Percentiles rank a stretch among this genome's conserved stretches.
phyloP scores from a whole-genome alignment of 2,888 invertebrate species.

The Acrobasis consociella region DNA sequence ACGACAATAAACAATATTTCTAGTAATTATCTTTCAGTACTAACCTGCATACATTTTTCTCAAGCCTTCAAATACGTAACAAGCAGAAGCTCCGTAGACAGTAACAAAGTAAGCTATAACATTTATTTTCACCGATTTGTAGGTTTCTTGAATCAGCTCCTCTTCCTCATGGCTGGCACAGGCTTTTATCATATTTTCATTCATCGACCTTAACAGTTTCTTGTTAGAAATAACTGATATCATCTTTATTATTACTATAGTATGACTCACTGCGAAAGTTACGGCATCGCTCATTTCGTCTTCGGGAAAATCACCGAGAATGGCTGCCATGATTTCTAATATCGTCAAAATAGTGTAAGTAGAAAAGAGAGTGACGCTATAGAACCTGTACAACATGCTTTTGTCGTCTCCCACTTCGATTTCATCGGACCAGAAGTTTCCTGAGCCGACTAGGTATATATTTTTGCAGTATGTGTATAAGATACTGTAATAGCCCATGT shows the following conservation, averaged over 20 bases:
- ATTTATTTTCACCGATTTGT: constrained; percentile 63
- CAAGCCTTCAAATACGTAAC: constrained; percentile 64
- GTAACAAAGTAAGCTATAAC: constrained; percentile 50
- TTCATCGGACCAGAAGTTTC: constrained; percentile 69
- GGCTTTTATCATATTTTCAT: constrained; percentile 54
- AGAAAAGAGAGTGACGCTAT: constrained; percentile 46
- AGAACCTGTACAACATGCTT: constrained; percentile 52
- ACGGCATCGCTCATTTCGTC: constrained; percentile 67
- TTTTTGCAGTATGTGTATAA: constrained; percentile 54
- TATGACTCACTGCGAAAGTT: constrained; percentile 67
- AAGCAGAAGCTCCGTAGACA: constrained; percentile 57
- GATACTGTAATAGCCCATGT: constrained; percentile 64
- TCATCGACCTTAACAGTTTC: constrained; percentile 52
- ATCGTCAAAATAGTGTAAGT: constrained; percentile 60
- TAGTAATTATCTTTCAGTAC: neutral
- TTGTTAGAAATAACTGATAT: constrained; percentile 57
- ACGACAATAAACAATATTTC: no score
- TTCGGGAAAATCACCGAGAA: constrained; percentile 61
- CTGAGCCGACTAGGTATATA: constrained; percentile 61
- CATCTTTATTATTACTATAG: constrained; percentile 66
- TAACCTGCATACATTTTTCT: constrained; percentile 57
- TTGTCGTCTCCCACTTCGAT: constrained; percentile 54
- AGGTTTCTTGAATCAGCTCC: constrained; percentile 53
- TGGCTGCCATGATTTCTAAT: constrained; percentile 65
- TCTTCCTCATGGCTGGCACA: constrained; percentile 58